Conservation (phyloP, 2,888 invertebrate species). For the Apamea sordens region DNA sequence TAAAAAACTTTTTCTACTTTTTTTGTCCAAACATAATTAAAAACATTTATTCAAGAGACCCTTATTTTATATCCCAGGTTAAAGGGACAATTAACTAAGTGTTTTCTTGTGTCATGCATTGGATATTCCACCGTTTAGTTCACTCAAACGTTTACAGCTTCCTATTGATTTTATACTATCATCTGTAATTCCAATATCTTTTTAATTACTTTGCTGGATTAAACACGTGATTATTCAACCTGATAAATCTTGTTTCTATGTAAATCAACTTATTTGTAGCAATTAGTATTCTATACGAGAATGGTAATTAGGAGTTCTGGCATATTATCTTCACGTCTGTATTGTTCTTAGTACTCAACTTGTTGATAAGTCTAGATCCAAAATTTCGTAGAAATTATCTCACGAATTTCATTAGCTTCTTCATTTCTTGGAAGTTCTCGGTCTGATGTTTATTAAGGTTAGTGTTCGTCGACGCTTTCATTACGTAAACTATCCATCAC, state of each 20-base stretch:
- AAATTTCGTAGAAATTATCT: conserved; percentile 14
- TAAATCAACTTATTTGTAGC: conserved; percentile 54
- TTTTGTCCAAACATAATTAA: conserved; percentile 67
- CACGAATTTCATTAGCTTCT: conserved; percentile 21
- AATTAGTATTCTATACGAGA: conserved; percentile 57
- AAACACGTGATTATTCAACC: conserved; percentile 47
- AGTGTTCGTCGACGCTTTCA: conserved; percentile 15
- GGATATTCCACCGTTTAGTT: conserved; percentile 47
- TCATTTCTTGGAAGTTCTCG: background rate
- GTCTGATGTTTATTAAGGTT: conserved; percentile 12
- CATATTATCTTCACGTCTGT: conserved; percentile 51
- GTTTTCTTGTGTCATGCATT: conserved; percentile 58
- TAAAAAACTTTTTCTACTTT: conserved; percentile 56
- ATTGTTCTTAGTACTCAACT: conserved; percentile 35
- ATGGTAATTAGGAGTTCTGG: conserved; percentile 42
- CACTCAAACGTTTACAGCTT: conserved; percentile 45
- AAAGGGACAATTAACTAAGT: conserved; percentile 61
- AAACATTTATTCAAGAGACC: conserved; percentile 63
- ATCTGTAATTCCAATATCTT: conserved; percentile 31
- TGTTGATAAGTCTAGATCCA: conserved; percentile 17
- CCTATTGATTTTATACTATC: conserved; percentile 32
- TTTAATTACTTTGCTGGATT: conserved; percentile 49
- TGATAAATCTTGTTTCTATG: conserved; percentile 53
- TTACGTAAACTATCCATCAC: conserved; percentile 42
- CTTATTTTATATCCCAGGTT: conserved; percentile 53